Evolutionary conservation across 1,140 invertebrate species (phyloP).

Genomic region (Campoletis sonorensis): DNA sequence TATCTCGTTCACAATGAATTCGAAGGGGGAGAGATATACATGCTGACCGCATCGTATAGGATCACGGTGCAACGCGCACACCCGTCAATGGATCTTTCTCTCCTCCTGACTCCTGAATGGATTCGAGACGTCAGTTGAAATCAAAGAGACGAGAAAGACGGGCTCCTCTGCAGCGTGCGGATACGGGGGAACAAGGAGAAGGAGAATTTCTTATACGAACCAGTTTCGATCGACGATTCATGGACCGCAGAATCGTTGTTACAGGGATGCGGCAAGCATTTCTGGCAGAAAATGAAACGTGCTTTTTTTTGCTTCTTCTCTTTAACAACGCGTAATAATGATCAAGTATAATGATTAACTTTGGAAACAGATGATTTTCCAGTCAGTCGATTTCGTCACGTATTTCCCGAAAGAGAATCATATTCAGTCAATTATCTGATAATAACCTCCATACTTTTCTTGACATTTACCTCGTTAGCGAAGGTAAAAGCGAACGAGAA

Average conservation of each 20-base stretch:
- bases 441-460: too few species aligned
- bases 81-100: constrained; percentile 45
- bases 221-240: constrained; percentile 30
- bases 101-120: constrained; percentile 42
- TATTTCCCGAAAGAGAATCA: too few species aligned
- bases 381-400: too few species aligned
- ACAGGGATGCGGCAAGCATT: too few species aligned
- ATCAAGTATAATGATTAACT: too few species aligned
- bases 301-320: too few species aligned
- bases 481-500: constrained; percentile 13
- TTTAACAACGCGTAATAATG: too few species aligned
- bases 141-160: constrained; percentile 28
- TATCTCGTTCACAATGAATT: constrained; percentile 34
- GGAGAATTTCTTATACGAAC: not conserved
- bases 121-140: constrained; percentile 46
- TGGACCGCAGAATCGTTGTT: not conserved
- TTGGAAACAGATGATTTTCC: too few species aligned
- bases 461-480: not conserved
- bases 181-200: not conserved
- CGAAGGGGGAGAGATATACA: constrained; percentile 1
- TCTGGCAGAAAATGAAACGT: too few species aligned
- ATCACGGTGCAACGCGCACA: constrained; percentile 24
- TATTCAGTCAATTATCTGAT: too few species aligned
- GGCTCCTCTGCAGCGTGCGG: too few species aligned
- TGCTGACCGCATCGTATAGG: not conserved